Evolutionary conservation across 2,113 vertebrate species (phyloP).

Genomic region (Strix aluco): DNA sequence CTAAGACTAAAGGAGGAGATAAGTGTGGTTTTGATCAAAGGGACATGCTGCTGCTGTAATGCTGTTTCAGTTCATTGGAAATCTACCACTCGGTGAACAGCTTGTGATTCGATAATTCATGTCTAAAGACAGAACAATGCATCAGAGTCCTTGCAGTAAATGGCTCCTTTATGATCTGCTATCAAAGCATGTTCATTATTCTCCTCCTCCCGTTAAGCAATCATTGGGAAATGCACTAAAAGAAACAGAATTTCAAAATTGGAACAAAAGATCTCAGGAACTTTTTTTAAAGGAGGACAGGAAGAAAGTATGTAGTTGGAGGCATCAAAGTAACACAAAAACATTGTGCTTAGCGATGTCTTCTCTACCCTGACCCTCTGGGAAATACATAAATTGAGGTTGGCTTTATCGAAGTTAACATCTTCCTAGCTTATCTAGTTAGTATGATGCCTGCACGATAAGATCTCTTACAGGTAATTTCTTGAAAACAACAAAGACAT

Average conservation of each 20-base stretch:
- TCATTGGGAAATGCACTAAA: neutral
- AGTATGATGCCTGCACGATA: neutral
- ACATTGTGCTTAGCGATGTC: fast-evolving
- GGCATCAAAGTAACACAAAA: neutral
- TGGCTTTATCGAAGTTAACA: neutral
- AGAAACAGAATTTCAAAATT: neutral
- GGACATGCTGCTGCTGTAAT: neutral
- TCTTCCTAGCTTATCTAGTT: neutral
- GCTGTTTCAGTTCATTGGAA: neutral
- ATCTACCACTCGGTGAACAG: neutral
- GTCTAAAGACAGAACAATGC: neutral
- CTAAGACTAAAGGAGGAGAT: neutral
- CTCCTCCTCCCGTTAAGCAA: neutral
- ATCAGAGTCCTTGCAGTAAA: neutral
- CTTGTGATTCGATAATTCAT: neutral
- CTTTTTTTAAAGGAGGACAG: neutral
- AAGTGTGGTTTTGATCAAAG: neutral
- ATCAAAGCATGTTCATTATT: neutral
- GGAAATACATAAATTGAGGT: neutral
- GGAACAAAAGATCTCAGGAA: neutral
- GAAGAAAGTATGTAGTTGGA: neutral
- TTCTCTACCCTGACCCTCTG: neutral
- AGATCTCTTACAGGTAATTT: neutral
- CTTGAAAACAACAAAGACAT: neutral
- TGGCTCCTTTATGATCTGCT: neutral